Evolutionary conservation across 1,140 invertebrate species (phyloP).

Genomic region (Drosophila persimilis): DNA sequence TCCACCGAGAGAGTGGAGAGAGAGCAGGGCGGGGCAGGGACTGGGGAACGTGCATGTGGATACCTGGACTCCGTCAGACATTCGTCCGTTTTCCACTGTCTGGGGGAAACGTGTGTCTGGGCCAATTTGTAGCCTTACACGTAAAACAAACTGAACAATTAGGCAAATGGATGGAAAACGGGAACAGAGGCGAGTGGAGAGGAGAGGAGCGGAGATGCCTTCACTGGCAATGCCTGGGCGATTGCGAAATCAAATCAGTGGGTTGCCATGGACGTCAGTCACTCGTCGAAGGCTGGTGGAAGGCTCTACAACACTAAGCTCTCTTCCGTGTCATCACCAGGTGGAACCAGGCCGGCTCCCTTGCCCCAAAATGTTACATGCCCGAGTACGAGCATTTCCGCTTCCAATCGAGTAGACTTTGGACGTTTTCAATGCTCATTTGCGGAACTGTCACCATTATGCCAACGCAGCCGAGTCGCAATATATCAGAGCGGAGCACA

Average conservation of each 20-base stretch:
- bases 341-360: too few relatives aligned
- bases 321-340: too few relatives aligned
- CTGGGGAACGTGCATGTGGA: conserved; percentile 27
- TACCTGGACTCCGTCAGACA: neutral
- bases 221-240: too few relatives aligned
- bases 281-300: neutral
- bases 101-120: conserved; percentile 71
- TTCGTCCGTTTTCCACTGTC: conserved; percentile 12
- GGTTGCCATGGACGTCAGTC: neutral
- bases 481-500: conserved; percentile 26
- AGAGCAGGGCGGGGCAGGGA: too few relatives aligned
- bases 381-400: too few relatives aligned
- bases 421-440: conserved; percentile 23
- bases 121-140: conserved; percentile 79
- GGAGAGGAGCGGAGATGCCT: too few relatives aligned
- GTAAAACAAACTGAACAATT: conserved; percentile 81
- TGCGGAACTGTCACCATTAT: conserved; percentile 37
- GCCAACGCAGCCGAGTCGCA: conserved; percentile 24
- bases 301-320: too few relatives aligned
- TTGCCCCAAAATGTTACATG: too few relatives aligned
- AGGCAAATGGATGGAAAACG: conserved; percentile 66
- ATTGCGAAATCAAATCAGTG: too few relatives aligned
- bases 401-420: conserved; percentile 1
- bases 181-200: conserved; percentile 1
- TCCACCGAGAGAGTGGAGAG: neutral